Evolutionary conservation across 2,888 invertebrate genomes (phyloP).

Genomic region (Tachina grossa): DNA sequence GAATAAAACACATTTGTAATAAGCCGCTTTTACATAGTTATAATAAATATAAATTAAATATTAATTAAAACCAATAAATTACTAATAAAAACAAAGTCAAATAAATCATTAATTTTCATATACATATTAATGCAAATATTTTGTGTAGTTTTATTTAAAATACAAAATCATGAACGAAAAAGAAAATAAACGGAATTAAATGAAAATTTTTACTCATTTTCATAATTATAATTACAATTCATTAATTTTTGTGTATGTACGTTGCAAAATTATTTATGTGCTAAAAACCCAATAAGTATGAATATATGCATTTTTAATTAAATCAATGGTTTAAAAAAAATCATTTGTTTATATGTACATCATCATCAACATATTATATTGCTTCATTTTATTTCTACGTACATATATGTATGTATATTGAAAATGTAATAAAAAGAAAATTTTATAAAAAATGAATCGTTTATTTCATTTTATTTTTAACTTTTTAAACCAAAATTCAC

Average conservation of each 20-base stretch:
- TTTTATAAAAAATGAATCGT: too few species aligned
- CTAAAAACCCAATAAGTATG: background rate
- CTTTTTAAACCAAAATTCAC: too few species aligned
- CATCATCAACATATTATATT: too few species aligned
- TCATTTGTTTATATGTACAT: background rate
- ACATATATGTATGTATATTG: too few species aligned
- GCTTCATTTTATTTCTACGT: too few species aligned
- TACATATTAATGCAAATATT: background rate
- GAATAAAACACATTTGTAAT: too few species aligned
- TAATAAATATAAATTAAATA: background rate
- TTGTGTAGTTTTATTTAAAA: constrained; percentile 12
- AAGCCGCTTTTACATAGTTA: constrained; percentile 17
- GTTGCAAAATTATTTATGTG: constrained; percentile 29
- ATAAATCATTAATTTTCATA: background rate
- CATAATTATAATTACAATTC: background rate
- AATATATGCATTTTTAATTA: constrained; percentile 24
- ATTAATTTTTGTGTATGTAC: constrained; percentile 13
- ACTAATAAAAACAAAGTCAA: background rate
- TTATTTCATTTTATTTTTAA: too few species aligned
- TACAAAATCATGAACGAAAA: background rate
- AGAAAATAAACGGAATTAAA: background rate
- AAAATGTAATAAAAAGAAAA: too few species aligned
- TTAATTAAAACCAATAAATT: background rate
- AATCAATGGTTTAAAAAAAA: constrained; percentile 21
- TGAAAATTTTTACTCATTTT: constrained; percentile 3